These are phyloP conservation scores for Protophormia terraenovae DNA, from an alignment of 2,888 invertebrate genomes.

Conservation along the genomic window DNA sequence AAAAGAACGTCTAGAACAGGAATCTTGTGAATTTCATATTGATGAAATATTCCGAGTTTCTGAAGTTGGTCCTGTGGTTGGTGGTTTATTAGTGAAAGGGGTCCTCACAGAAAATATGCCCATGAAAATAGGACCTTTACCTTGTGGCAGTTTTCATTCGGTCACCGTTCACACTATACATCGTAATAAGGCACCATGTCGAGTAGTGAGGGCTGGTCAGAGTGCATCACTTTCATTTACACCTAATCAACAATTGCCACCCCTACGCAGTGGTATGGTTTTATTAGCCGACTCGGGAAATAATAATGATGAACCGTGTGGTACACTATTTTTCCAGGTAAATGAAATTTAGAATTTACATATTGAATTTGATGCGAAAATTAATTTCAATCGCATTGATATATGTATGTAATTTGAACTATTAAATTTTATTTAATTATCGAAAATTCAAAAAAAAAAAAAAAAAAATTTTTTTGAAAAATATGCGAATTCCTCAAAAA, in stretches of 20 bases:
- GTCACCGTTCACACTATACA: constrained; percentile 92
- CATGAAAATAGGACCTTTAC: constrained; percentile 89
- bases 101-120: constrained; percentile 92
- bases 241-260: constrained; percentile 81
- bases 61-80: constrained; percentile 91
- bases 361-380: too few species aligned
- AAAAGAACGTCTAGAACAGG: constrained; percentile 87
- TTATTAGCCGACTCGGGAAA: constrained; percentile 83
- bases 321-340: constrained; percentile 86
- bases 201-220: constrained; percentile 93
- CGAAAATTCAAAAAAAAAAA: too few species aligned
- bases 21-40: constrained; percentile 93
- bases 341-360: neutral
- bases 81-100: constrained; percentile 92
- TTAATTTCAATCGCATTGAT: too few species aligned
- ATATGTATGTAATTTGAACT: too few species aligned
- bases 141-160: constrained; percentile 89
- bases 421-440: too few species aligned
- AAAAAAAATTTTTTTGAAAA: too few species aligned
- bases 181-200: constrained; percentile 94
- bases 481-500: too few species aligned
- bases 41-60: constrained; percentile 96
- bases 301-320: constrained; percentile 82
- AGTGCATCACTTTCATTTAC: constrained; percentile 90
- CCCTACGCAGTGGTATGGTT: constrained; percentile 92